Base-by-base conservation (phyloP, 2,113 vertebrate genomes). In the Crotalus horridus region DNA sequence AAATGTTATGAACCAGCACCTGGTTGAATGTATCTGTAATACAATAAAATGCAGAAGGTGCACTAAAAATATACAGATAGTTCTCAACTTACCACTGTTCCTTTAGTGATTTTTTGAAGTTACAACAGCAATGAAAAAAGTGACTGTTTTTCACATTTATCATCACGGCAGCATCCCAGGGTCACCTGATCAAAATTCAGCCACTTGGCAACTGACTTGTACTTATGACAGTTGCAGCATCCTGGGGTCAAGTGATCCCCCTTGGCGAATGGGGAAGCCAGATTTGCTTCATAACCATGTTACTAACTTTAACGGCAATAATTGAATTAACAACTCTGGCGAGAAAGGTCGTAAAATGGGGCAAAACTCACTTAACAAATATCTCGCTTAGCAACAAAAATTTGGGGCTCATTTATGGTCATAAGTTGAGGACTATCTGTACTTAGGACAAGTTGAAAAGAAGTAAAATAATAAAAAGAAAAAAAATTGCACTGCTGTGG, bases 121-220 rank as follows among this genome's bases (percentile, higher is more conserved):
- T 64, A 64, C 59, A 51, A 51, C 48, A 8, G 48, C 48, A 64
- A 1, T 5, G 10, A 29, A 29, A 64, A 64, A 64, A 29, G 26
- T 12, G 26, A 64, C 58, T 59, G 8, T 64, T 64, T 64, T 64
- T 64, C 59, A 29, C 24, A 61, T 8, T 61, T 61, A 11, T 3
- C 24, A 26, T 26, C 9, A 10, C 3, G 26, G 4, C 59, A 64
- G 59, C 10, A 12, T 64, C 10, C 10, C 26, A 12, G 29, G 26
- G 58, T 64, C 10, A 64, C 1, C 3, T 29, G 10, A 29, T 64
- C 10, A 29, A 64, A 29, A 64, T 64, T 64, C 26, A 12, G 59
- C 9, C 0, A 0, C 26, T 29, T 64, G 26, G 10, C 10, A 4
- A 64, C 59, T 29, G 59, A 29, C 10, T 29, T 8, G 0, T 29